These are phyloP conservation scores for Corythaixoides concolor DNA, from an alignment of 2,113 vertebrate species.

Conservation along the genomic window DNA sequence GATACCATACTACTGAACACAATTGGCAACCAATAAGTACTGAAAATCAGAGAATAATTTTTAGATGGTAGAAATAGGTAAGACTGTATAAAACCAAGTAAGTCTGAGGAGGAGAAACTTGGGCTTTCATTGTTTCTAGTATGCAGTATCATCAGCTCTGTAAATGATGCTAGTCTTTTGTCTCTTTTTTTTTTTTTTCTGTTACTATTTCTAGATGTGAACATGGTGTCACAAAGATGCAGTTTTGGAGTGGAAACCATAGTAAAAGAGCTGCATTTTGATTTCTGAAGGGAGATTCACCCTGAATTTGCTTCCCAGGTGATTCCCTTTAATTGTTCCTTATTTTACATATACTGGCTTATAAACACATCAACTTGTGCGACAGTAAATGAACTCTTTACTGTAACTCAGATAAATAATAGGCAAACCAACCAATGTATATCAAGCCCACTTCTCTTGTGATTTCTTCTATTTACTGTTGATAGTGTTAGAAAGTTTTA, in stretches of 20 bases:
- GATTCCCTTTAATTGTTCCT: background rate
- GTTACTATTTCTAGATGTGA: background rate
- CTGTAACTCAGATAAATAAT: background rate
- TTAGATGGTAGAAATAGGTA: background rate
- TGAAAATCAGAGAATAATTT: background rate
- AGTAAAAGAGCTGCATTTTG: background rate
- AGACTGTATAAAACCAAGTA: background rate
- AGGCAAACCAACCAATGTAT: background rate
- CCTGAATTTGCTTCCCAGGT: background rate
- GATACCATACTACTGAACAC: background rate
- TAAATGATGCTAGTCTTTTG: background rate
- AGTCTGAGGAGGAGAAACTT: background rate
- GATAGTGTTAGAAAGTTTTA: background rate
- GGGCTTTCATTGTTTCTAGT: background rate
- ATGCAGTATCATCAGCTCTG: background rate
- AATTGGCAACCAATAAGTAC: background rate
- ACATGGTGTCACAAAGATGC: background rate
- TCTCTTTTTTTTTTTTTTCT: background rate
- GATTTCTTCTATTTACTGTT: background rate
- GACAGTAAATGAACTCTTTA: background rate
- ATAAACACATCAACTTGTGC: background rate
- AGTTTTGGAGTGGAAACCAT: background rate
- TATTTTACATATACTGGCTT: background rate
- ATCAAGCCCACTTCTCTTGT: background rate
- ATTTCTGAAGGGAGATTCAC: background rate